Percentiles rank a stretch among this genome's conserved stretches.
Conservation (phyloP, 2,888 invertebrate genomes). For the Synanthedon formicaeformis region DNA sequence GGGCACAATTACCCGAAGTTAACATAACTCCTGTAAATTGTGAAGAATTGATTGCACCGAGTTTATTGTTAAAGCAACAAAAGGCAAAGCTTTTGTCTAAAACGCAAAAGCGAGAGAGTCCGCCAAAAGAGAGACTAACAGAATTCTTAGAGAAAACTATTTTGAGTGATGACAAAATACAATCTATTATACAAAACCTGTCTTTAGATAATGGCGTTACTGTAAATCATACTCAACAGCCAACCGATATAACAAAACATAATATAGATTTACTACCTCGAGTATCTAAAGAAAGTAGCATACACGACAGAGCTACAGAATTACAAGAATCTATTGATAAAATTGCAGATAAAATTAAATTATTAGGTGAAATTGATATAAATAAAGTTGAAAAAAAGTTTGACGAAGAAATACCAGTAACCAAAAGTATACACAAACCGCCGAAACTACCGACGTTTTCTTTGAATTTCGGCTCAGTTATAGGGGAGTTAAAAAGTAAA, state of each 20-base stretch:
- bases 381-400: slow-evolving; percentile 5
- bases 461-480: slow-evolving; percentile 57
- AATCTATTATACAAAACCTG: slow-evolving; percentile 55
- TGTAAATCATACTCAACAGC: not conserved
- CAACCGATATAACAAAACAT: not conserved
- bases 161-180: slow-evolving; percentile 56
- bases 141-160: slow-evolving; percentile 60
- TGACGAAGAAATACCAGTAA: slow-evolving; percentile 28
- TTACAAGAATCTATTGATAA: slow-evolving; percentile 34
- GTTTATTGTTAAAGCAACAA: slow-evolving; percentile 24
- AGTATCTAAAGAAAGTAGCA: slow-evolving; percentile 10
- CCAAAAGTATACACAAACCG: slow-evolving; percentile 47
- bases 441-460: slow-evolving; percentile 37
- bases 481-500: slow-evolving; percentile 57
- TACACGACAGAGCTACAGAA: slow-evolving; percentile 29
- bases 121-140: slow-evolving; percentile 54
- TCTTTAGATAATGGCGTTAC: slow-evolving; percentile 35
- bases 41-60: slow-evolving; percentile 14
- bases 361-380: slow-evolving; percentile 15
- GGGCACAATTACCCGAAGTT: not conserved
- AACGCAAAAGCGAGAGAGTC: slow-evolving; percentile 37
- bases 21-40: not conserved
- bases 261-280: not conserved
- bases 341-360: slow-evolving; percentile 33
- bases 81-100: slow-evolving; percentile 18